Evolutionary conservation across 2,888 invertebrate species (phyloP).

Genomic region (Mimumesa dahlbomi): DNA sequence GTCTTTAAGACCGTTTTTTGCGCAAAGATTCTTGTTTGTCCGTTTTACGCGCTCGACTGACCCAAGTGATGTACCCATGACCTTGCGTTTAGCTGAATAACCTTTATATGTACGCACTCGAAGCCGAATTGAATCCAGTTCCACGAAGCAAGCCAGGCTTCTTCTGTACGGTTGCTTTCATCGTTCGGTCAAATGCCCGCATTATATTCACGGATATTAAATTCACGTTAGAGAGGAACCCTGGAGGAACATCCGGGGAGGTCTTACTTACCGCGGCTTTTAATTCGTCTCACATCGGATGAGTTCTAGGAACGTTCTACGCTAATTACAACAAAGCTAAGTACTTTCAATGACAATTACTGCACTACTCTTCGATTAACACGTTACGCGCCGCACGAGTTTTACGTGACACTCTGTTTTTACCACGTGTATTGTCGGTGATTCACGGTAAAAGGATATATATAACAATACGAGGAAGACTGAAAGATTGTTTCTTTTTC

Average conservation of each 20-base stretch:
- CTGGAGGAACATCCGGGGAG: slow-evolving; percentile 26
- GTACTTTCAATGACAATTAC: too few species aligned
- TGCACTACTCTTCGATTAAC: too few species aligned
- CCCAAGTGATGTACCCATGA: slow-evolving; percentile 50
- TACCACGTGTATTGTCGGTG: too few species aligned
- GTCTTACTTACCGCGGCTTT: slow-evolving; percentile 10
- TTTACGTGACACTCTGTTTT: too few species aligned
- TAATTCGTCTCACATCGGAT: slow-evolving; percentile 18
- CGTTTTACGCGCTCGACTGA: slow-evolving; percentile 52
- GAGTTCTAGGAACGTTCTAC: not conserved
- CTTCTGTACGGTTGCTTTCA: slow-evolving; percentile 42
- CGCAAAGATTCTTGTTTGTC: slow-evolving; percentile 41
- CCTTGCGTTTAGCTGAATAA: slow-evolving; percentile 56
- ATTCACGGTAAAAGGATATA: too few species aligned
- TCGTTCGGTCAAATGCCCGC: slow-evolving; percentile 49
- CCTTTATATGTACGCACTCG: slow-evolving; percentile 44
- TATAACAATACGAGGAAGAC: too few species aligned
- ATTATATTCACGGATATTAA: slow-evolving; percentile 56
- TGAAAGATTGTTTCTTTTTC: too few species aligned
- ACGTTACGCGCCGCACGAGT: too few species aligned
- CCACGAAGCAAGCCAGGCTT: slow-evolving; percentile 48
- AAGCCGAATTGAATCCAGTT: slow-evolving; percentile 58
- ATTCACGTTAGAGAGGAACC: slow-evolving; percentile 34
- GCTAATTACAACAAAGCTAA: too few species aligned
- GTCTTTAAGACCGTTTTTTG: slow-evolving; percentile 15